phyloP scores from a whole-genome alignment of 2,113 vertebrate species.

The Oreochromis niloticus region DNA sequence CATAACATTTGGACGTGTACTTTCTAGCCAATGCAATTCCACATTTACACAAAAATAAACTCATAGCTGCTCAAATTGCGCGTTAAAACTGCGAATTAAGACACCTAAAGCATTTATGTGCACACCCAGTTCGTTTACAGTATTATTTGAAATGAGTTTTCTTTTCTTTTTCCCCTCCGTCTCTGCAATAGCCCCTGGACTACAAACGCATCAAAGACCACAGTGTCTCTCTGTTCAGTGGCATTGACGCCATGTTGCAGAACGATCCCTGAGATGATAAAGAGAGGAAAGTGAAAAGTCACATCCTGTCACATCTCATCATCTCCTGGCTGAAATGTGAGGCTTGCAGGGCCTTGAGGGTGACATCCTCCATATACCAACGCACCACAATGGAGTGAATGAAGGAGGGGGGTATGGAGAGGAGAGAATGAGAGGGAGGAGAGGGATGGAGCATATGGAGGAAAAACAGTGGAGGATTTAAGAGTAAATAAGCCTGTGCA shows the following conservation, averaged over 20 bases:
- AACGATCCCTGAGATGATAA: constrained; percentile 66
- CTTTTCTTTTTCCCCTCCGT: neutral
- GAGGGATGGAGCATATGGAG: constrained; percentile 6
- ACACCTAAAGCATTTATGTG: neutral
- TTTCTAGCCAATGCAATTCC: neutral
- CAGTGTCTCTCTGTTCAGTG: constrained; percentile 24
- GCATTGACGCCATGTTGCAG: constrained; percentile 44
- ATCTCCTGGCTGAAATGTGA: constrained; percentile 65
- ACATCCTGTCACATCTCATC: constrained; percentile 68
- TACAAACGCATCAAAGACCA: neutral
- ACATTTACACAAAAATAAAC: neutral
- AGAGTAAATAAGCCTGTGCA: constrained; percentile 55
- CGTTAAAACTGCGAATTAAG: neutral
- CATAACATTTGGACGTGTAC: neutral
- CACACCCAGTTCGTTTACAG: neutral
- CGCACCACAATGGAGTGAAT: constrained; percentile 12
- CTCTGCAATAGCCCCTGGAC: neutral
- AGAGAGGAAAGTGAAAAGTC: constrained; percentile 73
- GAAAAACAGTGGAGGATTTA: constrained; percentile 29
- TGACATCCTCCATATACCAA: constrained; percentile 67
- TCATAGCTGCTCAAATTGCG: neutral
- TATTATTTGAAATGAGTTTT: constrained; percentile 1
- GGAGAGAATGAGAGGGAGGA: neutral
- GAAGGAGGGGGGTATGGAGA: constrained; percentile 1
- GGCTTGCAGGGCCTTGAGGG: constrained; percentile 63